These are phyloP conservation scores for Sorex fumeus DNA, from an alignment of 2,113 vertebrate species.

Conservation along the genomic window DNA sequence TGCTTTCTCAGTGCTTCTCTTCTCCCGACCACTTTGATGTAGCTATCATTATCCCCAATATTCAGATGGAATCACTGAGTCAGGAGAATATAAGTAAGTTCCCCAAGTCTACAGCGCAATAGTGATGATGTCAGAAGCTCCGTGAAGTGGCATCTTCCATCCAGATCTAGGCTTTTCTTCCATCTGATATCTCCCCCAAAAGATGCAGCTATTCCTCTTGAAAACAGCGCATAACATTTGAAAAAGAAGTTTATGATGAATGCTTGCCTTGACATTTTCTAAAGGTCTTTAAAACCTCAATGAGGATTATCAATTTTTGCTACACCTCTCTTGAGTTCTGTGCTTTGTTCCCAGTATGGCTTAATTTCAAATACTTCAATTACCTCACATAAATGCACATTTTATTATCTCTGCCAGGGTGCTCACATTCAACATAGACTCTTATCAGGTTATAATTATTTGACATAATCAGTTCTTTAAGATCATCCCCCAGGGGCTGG, in stretches of 20 bases:
- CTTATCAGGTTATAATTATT: not conserved
- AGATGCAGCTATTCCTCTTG: not conserved
- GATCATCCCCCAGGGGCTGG: no score
- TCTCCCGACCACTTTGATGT: not conserved
- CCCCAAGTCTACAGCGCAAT: not conserved
- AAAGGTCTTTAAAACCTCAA: slow-evolving; percentile 69
- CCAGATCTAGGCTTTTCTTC: not conserved
- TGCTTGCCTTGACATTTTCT: slow-evolving; percentile 73
- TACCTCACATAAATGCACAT: slow-evolving; percentile 50
- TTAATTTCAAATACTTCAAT: slow-evolving; percentile 66
- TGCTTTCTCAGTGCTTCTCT: not conserved
- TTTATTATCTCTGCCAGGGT: slow-evolving; percentile 68
- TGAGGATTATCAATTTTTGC: slow-evolving; percentile 68
- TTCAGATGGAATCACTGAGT: not conserved
- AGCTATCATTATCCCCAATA: not conserved
- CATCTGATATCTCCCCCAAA: not conserved
- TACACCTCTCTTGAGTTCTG: slow-evolving; percentile 51
- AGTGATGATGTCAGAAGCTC: not conserved
- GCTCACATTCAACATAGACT: slow-evolving; percentile 37
- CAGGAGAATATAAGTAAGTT: not conserved
- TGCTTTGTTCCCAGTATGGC: slow-evolving; percentile 53
- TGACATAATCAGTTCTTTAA: slow-evolving; percentile 52
- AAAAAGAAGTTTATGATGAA: slow-evolving; percentile 54
- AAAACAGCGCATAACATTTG: slow-evolving; percentile 31
- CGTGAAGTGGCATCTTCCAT: not conserved